Evolutionary conservation across 2,888 invertebrate species (phyloP), one percentile per base, ranked within the genome.

Genomic region (Nemotelus nigrinus): DNA sequence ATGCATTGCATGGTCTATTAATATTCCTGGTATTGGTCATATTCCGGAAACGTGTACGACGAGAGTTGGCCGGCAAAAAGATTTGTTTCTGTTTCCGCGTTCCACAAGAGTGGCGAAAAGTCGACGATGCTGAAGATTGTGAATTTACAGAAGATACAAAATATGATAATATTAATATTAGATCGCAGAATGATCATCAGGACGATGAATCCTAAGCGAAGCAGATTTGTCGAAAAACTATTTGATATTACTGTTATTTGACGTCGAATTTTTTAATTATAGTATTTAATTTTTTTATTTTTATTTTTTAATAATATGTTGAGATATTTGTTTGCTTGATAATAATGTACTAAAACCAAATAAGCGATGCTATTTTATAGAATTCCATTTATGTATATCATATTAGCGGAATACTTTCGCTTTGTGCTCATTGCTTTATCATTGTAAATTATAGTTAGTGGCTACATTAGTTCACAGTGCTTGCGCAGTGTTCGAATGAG

Each of bases 1-100:
- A 92, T 85, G 85, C 88, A 1, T 85, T 91, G 3, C 91, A 92
- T 86, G 92, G 92, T 0, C 81, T 90, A n/a, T 81, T 91, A 58
- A 90, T 91, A 82, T 92, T 92, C 84, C 79, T 91, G 45, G 84
- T 91, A 60, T 83, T 91, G 78, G 90, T 92, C n/a, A 87, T 90
- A 53, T 89, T 89, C 80, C 86, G 91, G 6, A 88, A 88, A 80
- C 86, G 89, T 4, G 89, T 89, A 0, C 82, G 90, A 7, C 87
- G 89, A 79, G 87, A 89, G 2, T 82, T 91, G 70, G 90, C 89
- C 0, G 85, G 84, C 43, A 84, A 83, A 77, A 82, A 78, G 65
- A 84, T 86, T 2, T 85, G 82, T 75, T 39, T 53, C 41, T 86
- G 87, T 4, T 82, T 85, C 8, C 81, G 76, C 2, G 85, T 86